phyloP scores from a whole-genome alignment of 2,113 vertebrate species.

The Rhinolophus ferrumequinum region DNA sequence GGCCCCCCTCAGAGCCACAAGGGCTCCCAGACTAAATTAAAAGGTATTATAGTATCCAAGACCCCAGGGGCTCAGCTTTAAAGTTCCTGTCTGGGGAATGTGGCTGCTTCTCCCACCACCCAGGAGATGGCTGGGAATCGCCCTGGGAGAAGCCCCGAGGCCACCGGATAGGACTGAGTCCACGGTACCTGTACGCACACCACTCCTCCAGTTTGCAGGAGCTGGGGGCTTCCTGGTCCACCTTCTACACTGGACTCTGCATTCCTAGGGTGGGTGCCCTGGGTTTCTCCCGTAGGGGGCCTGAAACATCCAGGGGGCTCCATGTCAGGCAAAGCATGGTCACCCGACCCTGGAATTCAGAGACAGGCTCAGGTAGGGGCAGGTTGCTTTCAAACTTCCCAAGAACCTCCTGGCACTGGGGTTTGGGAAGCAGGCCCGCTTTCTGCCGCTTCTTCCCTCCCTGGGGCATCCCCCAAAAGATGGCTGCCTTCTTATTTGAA shows the following conservation, averaged over 20 bases:
- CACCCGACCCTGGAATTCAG: background rate
- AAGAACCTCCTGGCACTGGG: background rate
- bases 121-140: background rate
- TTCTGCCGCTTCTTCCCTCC: background rate
- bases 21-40: background rate
- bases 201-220: fast-evolving
- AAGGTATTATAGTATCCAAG: background rate
- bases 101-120: background rate
- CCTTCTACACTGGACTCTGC: background rate
- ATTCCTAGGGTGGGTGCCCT: background rate
- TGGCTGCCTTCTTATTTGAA: no score
- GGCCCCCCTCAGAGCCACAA: background rate
- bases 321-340: background rate
- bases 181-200: fast-evolving
- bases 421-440: background rate
- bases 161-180: background rate
- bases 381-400: background rate
- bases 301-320: background rate
- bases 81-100: background rate
- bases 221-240: background rate
- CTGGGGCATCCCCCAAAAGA: background rate
- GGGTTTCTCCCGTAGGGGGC: background rate
- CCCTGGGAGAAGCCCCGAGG: background rate
- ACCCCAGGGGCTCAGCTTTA: background rate
- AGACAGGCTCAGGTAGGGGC: background rate